Conservation (phyloP, 2,113 vertebrate species). For the Crocuta crocuta region DNA sequence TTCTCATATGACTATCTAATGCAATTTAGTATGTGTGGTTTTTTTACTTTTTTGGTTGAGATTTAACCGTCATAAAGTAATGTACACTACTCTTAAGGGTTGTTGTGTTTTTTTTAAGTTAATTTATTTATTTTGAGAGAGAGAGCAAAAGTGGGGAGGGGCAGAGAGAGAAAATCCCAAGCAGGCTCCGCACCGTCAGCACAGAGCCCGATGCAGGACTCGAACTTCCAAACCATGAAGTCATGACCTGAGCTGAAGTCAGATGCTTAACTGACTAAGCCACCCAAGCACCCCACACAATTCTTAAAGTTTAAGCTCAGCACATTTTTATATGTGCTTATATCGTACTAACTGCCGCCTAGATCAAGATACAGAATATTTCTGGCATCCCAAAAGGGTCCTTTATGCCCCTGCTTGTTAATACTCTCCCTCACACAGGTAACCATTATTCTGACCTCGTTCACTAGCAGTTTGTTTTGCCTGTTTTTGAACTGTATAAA, state of each 20-base stretch:
- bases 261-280: too few species aligned
- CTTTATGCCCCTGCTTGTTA: neutral
- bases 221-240: too few species aligned
- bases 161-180: too few species aligned
- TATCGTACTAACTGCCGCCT: neutral
- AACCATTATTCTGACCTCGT: neutral
- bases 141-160: too few species aligned
- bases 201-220: too few species aligned
- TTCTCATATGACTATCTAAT: neutral
- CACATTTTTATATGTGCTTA: conserved; percentile 1
- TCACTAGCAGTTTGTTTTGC: neutral
- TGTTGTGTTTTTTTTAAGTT: too few species aligned
- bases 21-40: neutral
- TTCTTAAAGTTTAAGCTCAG: neutral
- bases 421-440: neutral
- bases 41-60: neutral
- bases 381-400: neutral
- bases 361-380: neutral
- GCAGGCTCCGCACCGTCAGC: too few species aligned
- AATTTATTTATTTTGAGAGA: too few species aligned
- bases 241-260: too few species aligned
- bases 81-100: neutral
- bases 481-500: conserved; percentile 12
- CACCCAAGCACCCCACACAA: too few species aligned
- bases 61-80: neutral